Evolutionary conservation across 53 echinoderm and acorn worm species (phyloP), one percentile per base, ranked within the genome.

Genomic region (Holothuria leucospilota): DNA sequence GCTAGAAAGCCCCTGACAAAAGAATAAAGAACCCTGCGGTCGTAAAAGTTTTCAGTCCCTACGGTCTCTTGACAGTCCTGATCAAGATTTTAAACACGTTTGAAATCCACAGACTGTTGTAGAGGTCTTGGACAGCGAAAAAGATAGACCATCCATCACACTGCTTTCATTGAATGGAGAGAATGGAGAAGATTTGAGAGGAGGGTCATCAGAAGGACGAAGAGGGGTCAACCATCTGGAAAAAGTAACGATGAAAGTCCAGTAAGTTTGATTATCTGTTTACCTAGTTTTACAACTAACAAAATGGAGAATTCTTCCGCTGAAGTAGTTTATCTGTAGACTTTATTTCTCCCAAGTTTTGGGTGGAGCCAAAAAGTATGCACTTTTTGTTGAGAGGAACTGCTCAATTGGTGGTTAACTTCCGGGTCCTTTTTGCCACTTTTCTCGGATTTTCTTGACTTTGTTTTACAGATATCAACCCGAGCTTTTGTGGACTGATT

Each of bases 201-300:
- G 66, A 5, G 89, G 87, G 2, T 79, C 78, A 1, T 18, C 21
- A 13, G 90, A 29, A 28, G 87, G 69, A 46, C 77, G 87, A 60
- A 62, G 92, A 20, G 94, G 94, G 0, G 94, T 94, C 63, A 94
- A 94, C 61, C 94, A 94, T 66, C 66, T 84, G 69, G 94, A 94
- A 51, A 30, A 68, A 11, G 89, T 94, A 34, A 86, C 62, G 46
- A 92, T 92, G 67, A 84, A 78, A 38, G 80, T 94, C 8, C 77
- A 65, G 94, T 94, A 85, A 67, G 94, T 86, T 4, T 51, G 8
- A 46, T 7, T 0, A 26, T 20, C 28, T 64, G 24, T 64, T 64
- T 64, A 62, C 20, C 24, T 5, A 23, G 20, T 23, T 1, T 40
- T 2, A 6, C 51, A 40, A 11, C 11, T 25, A 29, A 18, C 42